These are phyloP conservation scores for Lepidocolaptes lacrymiger DNA, from an alignment of 2,797 vertebrate genomes.

Conservation along the genomic window DNA sequence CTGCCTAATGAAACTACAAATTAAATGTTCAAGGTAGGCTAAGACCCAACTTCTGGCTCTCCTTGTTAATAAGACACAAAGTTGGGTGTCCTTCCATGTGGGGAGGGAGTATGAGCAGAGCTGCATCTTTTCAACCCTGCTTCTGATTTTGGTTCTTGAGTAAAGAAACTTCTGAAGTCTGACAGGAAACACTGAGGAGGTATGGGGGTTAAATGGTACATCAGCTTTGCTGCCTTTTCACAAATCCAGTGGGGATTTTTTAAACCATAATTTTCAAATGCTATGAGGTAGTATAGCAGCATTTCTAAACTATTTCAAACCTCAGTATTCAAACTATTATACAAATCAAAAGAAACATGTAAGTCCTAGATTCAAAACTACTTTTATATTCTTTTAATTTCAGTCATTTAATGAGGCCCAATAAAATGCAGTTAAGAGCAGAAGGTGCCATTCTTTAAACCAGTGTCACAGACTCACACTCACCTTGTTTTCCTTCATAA, in stretches of 20 bases:
- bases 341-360: neutral
- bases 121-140: neutral
- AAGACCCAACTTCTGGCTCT: neutral
- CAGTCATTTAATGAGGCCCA: neutral
- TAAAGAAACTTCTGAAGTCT: neutral
- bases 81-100: too few relatives aligned
- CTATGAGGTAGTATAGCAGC: neutral
- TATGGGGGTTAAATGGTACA: accelerated
- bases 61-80: neutral
- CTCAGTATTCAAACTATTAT: neutral
- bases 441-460: neutral
- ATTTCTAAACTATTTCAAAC: neutral
- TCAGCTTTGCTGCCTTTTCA: neutral
- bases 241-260: neutral
- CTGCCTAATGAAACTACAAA: neutral
- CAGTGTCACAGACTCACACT: neutral
- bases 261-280: neutral
- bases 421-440: neutral
- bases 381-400: neutral
- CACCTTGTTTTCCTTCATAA: neutral
- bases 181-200: neutral
- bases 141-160: neutral
- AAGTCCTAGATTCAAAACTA: neutral
- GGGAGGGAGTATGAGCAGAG: neutral
- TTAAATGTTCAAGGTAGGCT: neutral